Evolutionary conservation across 2,113 vertebrate species (phyloP).

Genomic region (Elachura formosa): DNA sequence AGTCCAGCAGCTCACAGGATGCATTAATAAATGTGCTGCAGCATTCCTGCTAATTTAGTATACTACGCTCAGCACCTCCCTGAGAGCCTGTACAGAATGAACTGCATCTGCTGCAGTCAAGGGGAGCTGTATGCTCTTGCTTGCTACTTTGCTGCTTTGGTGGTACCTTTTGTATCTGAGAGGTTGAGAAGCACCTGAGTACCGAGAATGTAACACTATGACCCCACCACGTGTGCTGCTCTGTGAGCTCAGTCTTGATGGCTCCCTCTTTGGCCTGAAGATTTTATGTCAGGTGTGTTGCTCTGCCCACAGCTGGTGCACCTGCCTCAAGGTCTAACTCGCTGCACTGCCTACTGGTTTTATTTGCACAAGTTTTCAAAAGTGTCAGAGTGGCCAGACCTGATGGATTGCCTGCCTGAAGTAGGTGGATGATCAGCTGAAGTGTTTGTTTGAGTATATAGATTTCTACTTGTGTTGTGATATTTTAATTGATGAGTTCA

Average conservation of each 20-base stretch:
- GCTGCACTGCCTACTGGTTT: neutral
- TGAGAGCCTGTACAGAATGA: neutral
- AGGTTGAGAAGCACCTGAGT: neutral
- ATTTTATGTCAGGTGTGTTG: neutral
- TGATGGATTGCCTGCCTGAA: neutral
- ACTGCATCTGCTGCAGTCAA: neutral
- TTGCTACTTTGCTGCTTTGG: neutral
- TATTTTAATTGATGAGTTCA: neutral
- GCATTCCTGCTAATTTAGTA: neutral
- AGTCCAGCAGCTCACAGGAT: neutral
- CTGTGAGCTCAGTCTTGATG: accelerated
- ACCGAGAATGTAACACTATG: accelerated
- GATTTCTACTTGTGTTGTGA: neutral
- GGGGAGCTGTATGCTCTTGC: neutral
- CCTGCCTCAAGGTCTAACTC: neutral
- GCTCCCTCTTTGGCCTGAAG: neutral
- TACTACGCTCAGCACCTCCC: neutral
- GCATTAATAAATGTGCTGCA: accelerated
- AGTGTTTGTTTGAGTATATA: neutral
- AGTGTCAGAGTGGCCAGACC: neutral
- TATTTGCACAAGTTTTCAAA: neutral
- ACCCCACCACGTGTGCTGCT: accelerated
- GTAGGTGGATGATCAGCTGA: neutral
- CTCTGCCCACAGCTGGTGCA: neutral
- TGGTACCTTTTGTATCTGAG: neutral